Evolutionary conservation across 2,888 invertebrate genomes (phyloP), one percentile per base, ranked within the genome.

Genomic region (Galerucella calmariensis): DNA sequence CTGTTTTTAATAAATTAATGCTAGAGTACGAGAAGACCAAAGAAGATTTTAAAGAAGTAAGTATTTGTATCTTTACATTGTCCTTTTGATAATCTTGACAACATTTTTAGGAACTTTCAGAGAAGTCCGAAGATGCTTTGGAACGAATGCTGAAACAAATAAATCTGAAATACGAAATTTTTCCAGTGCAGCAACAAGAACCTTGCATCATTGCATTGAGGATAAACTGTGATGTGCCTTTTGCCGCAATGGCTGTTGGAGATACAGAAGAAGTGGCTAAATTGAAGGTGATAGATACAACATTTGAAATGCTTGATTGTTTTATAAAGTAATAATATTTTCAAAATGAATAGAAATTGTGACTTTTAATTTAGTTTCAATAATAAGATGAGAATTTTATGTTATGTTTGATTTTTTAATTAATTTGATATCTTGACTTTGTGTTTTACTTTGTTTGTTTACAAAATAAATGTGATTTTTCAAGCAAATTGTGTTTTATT

Each of bases 151-250:
- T 83, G 11, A 68, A 80, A 11, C 75, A 78, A 74, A 77, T 85
- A 51, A 83, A 82, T 65, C 62, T 85, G 46, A 68, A 77, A 41
- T 80, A 80, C 76, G 70, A 77, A 51, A 73, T 83, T 9, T 75
- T 77, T 16, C 27, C 65, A 8, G 20, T 84, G 44, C 83, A 84
- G 46, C 2, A 20, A 76, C 77, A 80, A 14, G 56, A 75, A 24
- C 83, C 83, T 1, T 63, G 71, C 6, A 78, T 83, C 27, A 74
- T 81, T 20, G 58, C 76, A 20, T 66, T 85, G 58, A 67, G 71
- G 16, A 69, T 85, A 66, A 83, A 81, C 71, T 77, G 81, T 12
- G 85, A 85, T 61, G 82, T 82, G 2, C 84, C 85, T 8, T 84
- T 85, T 75, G 75, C 77, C 2, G 70, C 76, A 11, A 73, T 80